Percentiles rank a stretch among this genome's conserved stretches.
Evolutionary conservation across 2,888 invertebrate species (phyloP).

Genomic region (Drosophila longiperda): DNA sequence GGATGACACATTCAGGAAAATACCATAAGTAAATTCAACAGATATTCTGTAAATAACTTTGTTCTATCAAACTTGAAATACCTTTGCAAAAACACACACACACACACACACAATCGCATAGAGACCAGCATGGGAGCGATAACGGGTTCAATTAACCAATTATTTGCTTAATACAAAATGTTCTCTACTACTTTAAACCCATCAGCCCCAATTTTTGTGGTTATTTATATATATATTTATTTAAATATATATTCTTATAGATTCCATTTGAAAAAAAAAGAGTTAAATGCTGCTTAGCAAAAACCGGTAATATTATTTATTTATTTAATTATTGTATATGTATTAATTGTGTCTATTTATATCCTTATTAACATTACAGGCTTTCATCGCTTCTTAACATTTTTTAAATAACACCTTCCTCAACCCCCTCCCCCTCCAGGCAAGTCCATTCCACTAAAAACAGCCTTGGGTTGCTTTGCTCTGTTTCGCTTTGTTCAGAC

Average conservation of each 20-base stretch:
- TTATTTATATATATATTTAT: background rate
- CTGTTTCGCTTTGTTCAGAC: background rate
- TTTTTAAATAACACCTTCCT: background rate
- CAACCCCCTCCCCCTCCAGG: background rate
- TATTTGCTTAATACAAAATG: background rate
- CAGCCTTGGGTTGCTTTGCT: constrained; percentile 17
- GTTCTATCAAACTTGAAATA: background rate
- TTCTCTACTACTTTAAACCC: background rate
- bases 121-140: background rate
- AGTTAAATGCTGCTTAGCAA: background rate
- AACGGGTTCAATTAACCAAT: background rate
- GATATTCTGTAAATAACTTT: background rate
- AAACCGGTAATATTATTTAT: no score
- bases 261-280: background rate
- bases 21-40: background rate
- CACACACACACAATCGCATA: no score
- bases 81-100: background rate
- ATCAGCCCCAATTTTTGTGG: background rate
- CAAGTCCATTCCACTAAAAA: no score
- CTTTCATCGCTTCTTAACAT: background rate
- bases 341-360: background rate
- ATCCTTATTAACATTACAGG: background rate
- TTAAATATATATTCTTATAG: background rate
- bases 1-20: constrained; percentile 28
- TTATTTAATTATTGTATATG: no score